Conservation (phyloP, 2,113 vertebrate species). For the Hippocampus mohnikei region DNA sequence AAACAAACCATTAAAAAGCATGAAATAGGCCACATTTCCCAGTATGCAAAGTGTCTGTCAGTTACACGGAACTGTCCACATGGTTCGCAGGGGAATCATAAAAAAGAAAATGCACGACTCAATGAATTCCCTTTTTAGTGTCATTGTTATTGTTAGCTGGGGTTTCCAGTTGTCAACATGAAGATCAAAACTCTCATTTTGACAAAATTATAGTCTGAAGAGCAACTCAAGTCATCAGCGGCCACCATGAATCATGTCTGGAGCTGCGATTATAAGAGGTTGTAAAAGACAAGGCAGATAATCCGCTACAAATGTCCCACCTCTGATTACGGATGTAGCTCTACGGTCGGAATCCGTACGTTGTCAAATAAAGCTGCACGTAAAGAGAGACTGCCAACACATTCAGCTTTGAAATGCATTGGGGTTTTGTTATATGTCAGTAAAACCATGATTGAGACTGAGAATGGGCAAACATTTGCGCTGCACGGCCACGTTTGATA, state of each 20-base stretch:
- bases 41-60: slow-evolving; percentile 24
- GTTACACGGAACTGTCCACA: slow-evolving; percentile 33
- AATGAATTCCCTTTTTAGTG: slow-evolving; percentile 35
- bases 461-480: not conserved
- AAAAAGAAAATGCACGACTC: slow-evolving; percentile 47
- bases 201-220: slow-evolving; percentile 49
- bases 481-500: not conserved
- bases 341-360: slow-evolving; percentile 39
- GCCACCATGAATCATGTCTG: slow-evolving; percentile 49
- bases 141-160: slow-evolving; percentile 18
- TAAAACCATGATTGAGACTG: not conserved
- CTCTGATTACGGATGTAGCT: slow-evolving; percentile 51
- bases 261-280: slow-evolving; percentile 50
- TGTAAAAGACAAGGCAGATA: slow-evolving; percentile 53
- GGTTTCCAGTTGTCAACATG: slow-evolving; percentile 51
- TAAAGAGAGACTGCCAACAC: slow-evolving; percentile 15
- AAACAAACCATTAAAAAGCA: slow-evolving; percentile 19
- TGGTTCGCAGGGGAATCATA: slow-evolving; percentile 44
- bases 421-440: not conserved
- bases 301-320: slow-evolving; percentile 55
- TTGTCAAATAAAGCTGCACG: slow-evolving; percentile 43
- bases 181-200: slow-evolving; percentile 59
- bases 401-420: slow-evolving; percentile 10
- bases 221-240: slow-evolving; percentile 41
- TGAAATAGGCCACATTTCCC: slow-evolving; percentile 21